phyloP scores from a whole-genome alignment of 2,113 vertebrate genomes.

The Perognathus longimembris region DNA sequence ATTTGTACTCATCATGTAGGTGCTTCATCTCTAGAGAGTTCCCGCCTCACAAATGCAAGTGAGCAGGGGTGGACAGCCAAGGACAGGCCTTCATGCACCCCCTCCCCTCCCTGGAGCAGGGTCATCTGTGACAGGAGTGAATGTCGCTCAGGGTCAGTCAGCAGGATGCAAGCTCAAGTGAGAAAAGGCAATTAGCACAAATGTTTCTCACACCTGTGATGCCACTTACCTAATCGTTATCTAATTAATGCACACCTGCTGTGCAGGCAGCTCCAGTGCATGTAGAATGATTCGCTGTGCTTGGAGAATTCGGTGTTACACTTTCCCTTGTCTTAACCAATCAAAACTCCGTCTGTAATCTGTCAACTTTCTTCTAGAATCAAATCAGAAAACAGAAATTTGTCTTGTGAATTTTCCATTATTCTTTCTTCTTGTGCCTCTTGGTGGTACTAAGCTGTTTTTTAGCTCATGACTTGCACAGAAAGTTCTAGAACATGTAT shows the following conservation, averaged over 20 bases:
- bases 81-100: not conserved
- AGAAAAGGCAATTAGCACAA: conserved; percentile 6
- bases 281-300: not conserved
- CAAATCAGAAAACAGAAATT: conserved; percentile 1
- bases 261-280: fast-evolving
- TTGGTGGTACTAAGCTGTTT: not conserved
- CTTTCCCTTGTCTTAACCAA: too few relatives aligned
- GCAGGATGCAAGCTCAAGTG: not conserved
- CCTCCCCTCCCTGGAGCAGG: not conserved
- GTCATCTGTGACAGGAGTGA: not conserved
- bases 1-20: too few relatives aligned
- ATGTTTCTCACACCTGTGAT: not conserved
- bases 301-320: not conserved
- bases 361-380: conserved; percentile 5
- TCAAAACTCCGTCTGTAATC: not conserved
- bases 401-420: not conserved
- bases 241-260: not conserved
- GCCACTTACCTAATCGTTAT: conserved; percentile 23
- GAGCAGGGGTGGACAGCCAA: not conserved
- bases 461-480: not conserved
- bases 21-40: not conserved
- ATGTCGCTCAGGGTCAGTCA: not conserved
- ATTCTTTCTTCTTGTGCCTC: not conserved
- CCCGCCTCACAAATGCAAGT: not conserved
- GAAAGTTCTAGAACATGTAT: not conserved